phyloP scores from a whole-genome alignment of 2,113 vertebrate species.

The Pomatostomus ruficeps region DNA sequence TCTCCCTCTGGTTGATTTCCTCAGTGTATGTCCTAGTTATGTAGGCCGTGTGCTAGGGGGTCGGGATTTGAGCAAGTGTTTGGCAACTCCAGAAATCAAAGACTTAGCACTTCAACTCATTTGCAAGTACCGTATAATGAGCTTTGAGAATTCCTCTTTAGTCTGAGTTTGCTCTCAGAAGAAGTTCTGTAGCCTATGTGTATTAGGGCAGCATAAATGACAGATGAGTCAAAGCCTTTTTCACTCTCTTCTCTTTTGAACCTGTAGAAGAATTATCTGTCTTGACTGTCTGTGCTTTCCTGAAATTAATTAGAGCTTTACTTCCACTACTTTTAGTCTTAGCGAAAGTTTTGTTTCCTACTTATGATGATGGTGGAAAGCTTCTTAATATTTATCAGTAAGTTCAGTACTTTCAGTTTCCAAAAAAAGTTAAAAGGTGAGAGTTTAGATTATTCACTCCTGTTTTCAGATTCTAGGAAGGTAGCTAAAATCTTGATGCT shows the following conservation, averaged over 20 bases:
- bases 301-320: constrained; percentile 35
- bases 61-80: background rate
- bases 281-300: background rate
- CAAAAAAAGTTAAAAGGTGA: background rate
- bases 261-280: background rate
- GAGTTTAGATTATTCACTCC: background rate
- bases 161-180: constrained; percentile 5
- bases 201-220: constrained; percentile 28
- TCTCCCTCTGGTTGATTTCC: background rate
- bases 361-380: background rate
- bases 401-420: background rate
- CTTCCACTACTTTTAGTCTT: background rate
- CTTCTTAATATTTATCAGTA: background rate
- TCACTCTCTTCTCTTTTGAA: constrained; percentile 19
- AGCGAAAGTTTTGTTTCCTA: background rate
- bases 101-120: background rate
- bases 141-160: constrained; percentile 35
- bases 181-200: background rate
- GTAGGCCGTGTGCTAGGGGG: background rate
- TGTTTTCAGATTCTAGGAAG: background rate
- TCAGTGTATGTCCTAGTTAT: background rate
- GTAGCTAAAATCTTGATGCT: background rate
- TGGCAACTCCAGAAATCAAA: constrained; percentile 37
- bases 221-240: constrained; percentile 27
- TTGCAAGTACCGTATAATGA: constrained; percentile 40